These are phyloP conservation scores for Leiothrix lutea DNA, from an alignment of 2,113 vertebrate genomes.

Conservation along the genomic window DNA sequence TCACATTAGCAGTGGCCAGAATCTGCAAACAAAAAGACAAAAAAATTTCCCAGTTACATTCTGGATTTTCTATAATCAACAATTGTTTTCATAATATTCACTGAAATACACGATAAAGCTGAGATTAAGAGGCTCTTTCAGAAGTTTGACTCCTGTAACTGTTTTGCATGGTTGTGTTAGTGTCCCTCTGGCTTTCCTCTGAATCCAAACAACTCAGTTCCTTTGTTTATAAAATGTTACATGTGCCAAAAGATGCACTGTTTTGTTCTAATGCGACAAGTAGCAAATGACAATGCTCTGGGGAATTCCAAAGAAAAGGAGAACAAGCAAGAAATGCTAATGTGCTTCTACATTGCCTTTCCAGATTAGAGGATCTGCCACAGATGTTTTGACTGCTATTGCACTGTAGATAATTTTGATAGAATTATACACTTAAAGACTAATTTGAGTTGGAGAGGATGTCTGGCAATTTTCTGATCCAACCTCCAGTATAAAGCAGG, in stretches of 20 bases:
- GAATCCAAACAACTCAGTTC: slow-evolving; percentile 32
- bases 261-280: slow-evolving; percentile 45
- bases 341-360: slow-evolving; percentile 13
- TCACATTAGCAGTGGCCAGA: background rate
- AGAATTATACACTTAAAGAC: background rate
- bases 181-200: slow-evolving; percentile 29
- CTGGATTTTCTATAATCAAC: slow-evolving; percentile 16
- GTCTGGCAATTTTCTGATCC: background rate
- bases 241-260: slow-evolving; percentile 11
- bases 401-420: background rate
- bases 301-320: slow-evolving; percentile 27
- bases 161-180: slow-evolving; percentile 9
- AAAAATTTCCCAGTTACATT: background rate
- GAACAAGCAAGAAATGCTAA: background rate
- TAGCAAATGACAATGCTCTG: slow-evolving; percentile 44
- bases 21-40: background rate
- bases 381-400: background rate
- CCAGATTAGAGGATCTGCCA: background rate
- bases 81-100: background rate
- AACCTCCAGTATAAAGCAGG: background rate
- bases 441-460: background rate
- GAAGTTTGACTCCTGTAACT: slow-evolving; percentile 35
- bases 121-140: slow-evolving; percentile 26
- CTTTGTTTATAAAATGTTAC: slow-evolving; percentile 55
- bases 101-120: slow-evolving; percentile 1